These are phyloP conservation scores for Gambelia wislizenii DNA, from an alignment of 2,797 vertebrate species.

Conservation along the genomic window DNA sequence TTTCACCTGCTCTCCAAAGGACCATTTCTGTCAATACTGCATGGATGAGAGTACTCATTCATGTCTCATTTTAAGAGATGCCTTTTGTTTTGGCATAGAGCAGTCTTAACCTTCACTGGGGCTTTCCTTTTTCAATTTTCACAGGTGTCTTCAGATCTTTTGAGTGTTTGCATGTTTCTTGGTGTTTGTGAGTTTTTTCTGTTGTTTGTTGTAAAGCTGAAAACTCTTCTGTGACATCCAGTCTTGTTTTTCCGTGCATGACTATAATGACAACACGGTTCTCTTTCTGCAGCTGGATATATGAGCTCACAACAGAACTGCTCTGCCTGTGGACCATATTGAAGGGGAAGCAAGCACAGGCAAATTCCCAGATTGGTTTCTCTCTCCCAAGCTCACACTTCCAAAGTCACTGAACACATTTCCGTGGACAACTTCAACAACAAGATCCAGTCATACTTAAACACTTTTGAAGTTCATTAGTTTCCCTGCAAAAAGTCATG, in stretches of 20 bases:
- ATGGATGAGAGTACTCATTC: constrained; percentile 53
- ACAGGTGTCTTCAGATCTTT: constrained; percentile 62
- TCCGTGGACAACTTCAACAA: not conserved
- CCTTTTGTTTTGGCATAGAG: constrained; percentile 49
- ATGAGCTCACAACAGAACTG: not conserved
- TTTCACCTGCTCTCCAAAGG: constrained; percentile 33
- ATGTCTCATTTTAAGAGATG: constrained; percentile 45
- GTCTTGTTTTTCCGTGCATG: constrained; percentile 46
- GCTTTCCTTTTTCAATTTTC: constrained; percentile 47
- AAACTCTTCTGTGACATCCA: constrained; percentile 27
- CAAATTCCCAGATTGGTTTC: not conserved
- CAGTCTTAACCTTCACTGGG: constrained; percentile 43
- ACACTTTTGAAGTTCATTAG: not conserved
- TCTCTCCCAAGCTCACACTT: constrained; percentile 11
- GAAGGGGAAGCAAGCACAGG: not conserved
- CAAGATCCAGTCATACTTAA: not conserved
- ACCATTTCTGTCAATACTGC: constrained; percentile 56
- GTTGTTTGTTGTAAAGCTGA: constrained; percentile 43
- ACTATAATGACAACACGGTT: constrained; percentile 22
- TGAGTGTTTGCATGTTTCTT: constrained; percentile 74
- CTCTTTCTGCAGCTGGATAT: constrained; percentile 35
- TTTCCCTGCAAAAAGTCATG: not conserved
- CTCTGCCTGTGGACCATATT: not conserved
- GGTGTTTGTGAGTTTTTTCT: constrained; percentile 57
- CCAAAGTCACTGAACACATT: not conserved